phyloP scores from a whole-genome alignment of 2,113 vertebrate species.

The Rhabdomys dilectus region DNA sequence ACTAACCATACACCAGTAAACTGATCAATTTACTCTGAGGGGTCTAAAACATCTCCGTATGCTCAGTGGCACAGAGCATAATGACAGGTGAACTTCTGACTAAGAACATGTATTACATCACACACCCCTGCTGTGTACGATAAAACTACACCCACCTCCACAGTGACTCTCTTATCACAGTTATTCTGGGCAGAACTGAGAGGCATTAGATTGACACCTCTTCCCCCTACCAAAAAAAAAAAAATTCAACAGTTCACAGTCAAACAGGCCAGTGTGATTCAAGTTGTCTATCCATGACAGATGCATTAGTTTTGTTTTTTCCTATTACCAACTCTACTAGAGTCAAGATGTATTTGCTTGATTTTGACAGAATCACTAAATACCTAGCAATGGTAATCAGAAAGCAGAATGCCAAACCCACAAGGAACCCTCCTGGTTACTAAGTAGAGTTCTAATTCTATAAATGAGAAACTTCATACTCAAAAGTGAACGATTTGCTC shows the following conservation, averaged over 20 bases:
- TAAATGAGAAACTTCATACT: constrained; percentile 44
- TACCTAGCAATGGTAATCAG: background rate
- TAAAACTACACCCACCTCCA: background rate
- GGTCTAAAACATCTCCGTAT: constrained; percentile 28
- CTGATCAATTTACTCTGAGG: constrained; percentile 20
- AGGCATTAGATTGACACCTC: background rate
- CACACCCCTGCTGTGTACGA: background rate
- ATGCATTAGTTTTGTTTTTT: background rate
- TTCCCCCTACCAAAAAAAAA: background rate
- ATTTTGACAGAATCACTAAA: constrained; percentile 39
- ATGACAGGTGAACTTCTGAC: constrained; percentile 19
- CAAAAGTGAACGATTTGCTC: constrained; percentile 15
- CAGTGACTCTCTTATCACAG: background rate
- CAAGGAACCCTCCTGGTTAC: background rate
- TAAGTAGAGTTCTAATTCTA: constrained; percentile 33
- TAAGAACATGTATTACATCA: background rate
- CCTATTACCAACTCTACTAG: background rate
- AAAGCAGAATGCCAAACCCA: constrained; percentile 47
- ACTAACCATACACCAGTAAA: constrained; percentile 1
- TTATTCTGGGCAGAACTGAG: constrained; percentile 34
- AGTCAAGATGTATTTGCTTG: constrained; percentile 20
- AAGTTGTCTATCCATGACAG: background rate
- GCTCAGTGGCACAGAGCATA: constrained; percentile 16
- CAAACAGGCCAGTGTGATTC: background rate
- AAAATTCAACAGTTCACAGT: background rate